Evolutionary conservation across 2,888 invertebrate genomes (phyloP).

Genomic region (Deroplatys truncata): DNA sequence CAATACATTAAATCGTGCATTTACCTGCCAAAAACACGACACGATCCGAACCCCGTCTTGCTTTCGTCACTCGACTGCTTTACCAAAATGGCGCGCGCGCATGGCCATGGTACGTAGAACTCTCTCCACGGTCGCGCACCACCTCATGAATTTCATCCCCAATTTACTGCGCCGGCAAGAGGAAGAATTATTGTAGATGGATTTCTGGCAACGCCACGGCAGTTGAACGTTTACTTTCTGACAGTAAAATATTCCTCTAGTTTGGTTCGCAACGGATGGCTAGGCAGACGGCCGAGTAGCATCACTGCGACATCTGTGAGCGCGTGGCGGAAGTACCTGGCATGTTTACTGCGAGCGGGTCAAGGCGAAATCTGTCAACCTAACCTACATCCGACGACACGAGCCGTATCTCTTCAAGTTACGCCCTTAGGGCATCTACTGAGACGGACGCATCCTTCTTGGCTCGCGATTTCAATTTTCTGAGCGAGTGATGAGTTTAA

Average conservation of each 20-base stretch:
- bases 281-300: not conserved
- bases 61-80: constrained; percentile 23
- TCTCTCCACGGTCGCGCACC: not conserved
- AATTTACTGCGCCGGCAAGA: not conserved
- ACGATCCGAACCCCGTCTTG: constrained; percentile 4
- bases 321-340: not conserved
- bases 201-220: not conserved
- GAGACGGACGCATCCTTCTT: not conserved
- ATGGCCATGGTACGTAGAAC: constrained; percentile 9
- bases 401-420: not conserved
- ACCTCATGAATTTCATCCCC: not conserved
- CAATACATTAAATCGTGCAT: constrained; percentile 16
- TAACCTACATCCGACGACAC: not conserved
- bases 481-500: not conserved
- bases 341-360: not conserved
- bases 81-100: constrained; percentile 23
- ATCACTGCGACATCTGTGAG: constrained; percentile 8
- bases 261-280: not conserved
- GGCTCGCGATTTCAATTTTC: not conserved
- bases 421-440: not conserved
- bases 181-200: not conserved
- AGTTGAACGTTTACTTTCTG: not conserved
- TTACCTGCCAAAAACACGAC: constrained; percentile 19
- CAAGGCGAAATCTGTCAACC: not conserved
- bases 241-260: not conserved